Percentiles rank a stretch among this genome's conserved stretches.
Evolutionary conservation across 1,140 invertebrate genomes (phyloP).

Genomic region (Drosophila repletoides): DNA sequence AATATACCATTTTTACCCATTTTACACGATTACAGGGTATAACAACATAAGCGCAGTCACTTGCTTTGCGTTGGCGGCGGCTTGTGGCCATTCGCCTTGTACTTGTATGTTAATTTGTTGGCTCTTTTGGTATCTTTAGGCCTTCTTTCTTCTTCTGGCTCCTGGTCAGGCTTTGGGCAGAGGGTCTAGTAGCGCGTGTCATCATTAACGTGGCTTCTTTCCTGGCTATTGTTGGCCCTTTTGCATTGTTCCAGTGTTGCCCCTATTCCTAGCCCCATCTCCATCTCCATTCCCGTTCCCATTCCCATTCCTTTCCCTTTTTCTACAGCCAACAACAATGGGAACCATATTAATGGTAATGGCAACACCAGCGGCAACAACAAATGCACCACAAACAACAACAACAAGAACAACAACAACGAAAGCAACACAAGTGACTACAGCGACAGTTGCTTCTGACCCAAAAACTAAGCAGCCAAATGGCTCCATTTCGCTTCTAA

Average conservation of each 20-base stretch:
- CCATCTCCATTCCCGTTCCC: neutral
- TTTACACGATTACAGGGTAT: too few relatives aligned
- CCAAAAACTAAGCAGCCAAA: conserved; percentile 48
- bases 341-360: conserved; percentile 61
- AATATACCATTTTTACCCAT: too few relatives aligned
- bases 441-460: conserved; percentile 58
- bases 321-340: conserved; percentile 48
- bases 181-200: conserved; percentile 74
- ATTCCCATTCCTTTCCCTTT: neutral
- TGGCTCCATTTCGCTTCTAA: neutral
- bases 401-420: conserved; percentile 13
- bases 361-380: conserved; percentile 70
- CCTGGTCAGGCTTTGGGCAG: conserved; percentile 10
- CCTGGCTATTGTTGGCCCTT: conserved; percentile 51
- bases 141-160: conserved; percentile 7
- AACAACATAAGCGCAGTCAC: conserved; percentile 22
- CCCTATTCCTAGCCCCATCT: neutral
- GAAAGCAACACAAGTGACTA: conserved; percentile 19
- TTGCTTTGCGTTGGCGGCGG: conserved; percentile 41
- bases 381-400: conserved; percentile 48
- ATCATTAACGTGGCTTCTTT: conserved; percentile 70
- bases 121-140: conserved; percentile 54
- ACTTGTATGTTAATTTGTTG: conserved; percentile 79
- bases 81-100: conserved; percentile 17
- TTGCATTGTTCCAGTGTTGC: conserved; percentile 61